A percentile compares a stretch with the other conserved stretches of the same genome.
phyloP scores from a whole-genome alignment of 1,140 invertebrate genomes.

The Drosophila littoralis region DNA sequence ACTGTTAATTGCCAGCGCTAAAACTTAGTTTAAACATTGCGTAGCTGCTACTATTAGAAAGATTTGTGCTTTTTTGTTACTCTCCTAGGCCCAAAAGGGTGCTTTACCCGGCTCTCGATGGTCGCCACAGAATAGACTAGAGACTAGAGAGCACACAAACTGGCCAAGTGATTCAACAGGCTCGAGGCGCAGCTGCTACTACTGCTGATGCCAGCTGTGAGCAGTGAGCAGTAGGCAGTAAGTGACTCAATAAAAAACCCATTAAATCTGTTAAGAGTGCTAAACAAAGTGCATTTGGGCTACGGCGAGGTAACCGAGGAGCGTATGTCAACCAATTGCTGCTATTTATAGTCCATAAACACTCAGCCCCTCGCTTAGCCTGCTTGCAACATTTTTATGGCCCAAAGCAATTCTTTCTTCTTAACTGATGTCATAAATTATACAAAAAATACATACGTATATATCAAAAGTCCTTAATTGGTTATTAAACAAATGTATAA shows the following conservation, averaged over 20 bases:
- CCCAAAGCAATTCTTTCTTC: conserved; percentile 8
- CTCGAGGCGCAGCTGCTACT: conserved; percentile 1
- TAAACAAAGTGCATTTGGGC: conserved; percentile 54
- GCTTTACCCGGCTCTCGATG: conserved; percentile 45
- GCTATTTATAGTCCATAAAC: conserved; percentile 66
- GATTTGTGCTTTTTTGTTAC: conserved; percentile 26
- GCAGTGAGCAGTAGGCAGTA: conserved; percentile 30
- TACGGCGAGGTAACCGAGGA: not conserved
- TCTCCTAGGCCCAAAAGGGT: conserved; percentile 29
- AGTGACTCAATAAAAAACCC: conserved; percentile 68
- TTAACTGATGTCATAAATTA: conserved; percentile 28
- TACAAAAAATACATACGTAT: conserved; percentile 3
- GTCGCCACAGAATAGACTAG: not conserved
- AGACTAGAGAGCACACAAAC: not conserved
- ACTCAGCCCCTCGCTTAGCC: conserved; percentile 8
- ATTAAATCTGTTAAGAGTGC: conserved; percentile 59
- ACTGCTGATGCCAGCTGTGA: not conserved
- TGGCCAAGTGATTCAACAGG: conserved; percentile 52
- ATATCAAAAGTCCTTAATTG: conserved; percentile 20
- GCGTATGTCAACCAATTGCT: conserved; percentile 12
- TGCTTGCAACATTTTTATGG: conserved; percentile 33
- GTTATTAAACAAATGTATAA: conserved; percentile 3
- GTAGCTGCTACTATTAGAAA: conserved; percentile 51
- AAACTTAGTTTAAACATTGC: conserved; percentile 53
- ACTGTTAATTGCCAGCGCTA: conserved; percentile 66